These are phyloP conservation scores for Apeltes quadracus DNA, from an alignment of 2,113 vertebrate species.

Conservation along the genomic window DNA sequence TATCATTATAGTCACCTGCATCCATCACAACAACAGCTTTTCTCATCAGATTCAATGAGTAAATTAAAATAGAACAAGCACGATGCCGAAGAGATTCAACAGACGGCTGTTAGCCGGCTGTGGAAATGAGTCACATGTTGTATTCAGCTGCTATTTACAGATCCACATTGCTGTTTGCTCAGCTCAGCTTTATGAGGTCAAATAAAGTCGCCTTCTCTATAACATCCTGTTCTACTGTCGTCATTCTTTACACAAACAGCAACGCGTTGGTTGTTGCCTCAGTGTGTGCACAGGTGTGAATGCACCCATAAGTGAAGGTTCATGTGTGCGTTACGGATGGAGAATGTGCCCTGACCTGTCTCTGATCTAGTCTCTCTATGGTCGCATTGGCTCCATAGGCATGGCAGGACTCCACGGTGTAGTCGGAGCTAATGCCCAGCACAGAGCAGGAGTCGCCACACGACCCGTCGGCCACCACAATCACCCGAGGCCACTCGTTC, in stretches of 20 bases:
- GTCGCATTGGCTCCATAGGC: constrained; percentile 78
- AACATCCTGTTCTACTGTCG: constrained; percentile 38
- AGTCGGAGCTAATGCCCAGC: constrained; percentile 80
- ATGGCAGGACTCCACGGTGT: constrained; percentile 80
- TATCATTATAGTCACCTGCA: constrained; percentile 30
- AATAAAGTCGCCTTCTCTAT: constrained; percentile 19
- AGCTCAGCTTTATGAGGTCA: constrained; percentile 36
- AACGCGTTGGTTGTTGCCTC: constrained; percentile 22
- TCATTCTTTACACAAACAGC: constrained; percentile 41
- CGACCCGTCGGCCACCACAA: constrained; percentile 78
- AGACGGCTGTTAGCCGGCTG: constrained; percentile 22
- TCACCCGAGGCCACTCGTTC: constrained; percentile 72
- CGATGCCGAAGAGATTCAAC: constrained; percentile 3
- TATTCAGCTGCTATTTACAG: constrained; percentile 24
- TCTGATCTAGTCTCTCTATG: constrained; percentile 81
- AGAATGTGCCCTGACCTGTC: constrained; percentile 65
- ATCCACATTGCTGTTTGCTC: constrained; percentile 30
- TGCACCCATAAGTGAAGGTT: constrained; percentile 7
- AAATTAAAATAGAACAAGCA: constrained; percentile 36
- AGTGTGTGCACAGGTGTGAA: constrained; percentile 22
- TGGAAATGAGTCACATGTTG: constrained; percentile 34
- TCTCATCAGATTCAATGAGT: constrained; percentile 39
- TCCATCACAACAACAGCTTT: constrained; percentile 37
- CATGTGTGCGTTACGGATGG: neutral
- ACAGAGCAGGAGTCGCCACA: constrained; percentile 81